Evolutionary conservation across 2,888 invertebrate species (phyloP), one percentile per base, ranked within the genome.

Genomic region (Lymantria dispar): DNA sequence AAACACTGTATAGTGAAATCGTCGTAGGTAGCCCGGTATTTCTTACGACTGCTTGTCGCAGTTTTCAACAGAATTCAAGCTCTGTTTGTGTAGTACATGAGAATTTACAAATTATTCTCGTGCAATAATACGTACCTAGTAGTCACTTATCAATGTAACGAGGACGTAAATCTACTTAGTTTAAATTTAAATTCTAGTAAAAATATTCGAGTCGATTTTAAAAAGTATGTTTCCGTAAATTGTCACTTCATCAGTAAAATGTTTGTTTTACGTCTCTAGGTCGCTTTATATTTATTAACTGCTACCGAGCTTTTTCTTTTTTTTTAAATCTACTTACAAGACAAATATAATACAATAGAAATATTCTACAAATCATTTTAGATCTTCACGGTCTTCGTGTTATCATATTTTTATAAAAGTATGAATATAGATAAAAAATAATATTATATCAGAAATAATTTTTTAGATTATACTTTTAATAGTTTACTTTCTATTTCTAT

Each of bases 101-200:
- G 58, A 55, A 64, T 63, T 61, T 61, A 55, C 75, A 80, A 83
- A 82, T 83, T 82, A 78, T 83, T 81, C 71, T 75, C 74, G 67
- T 65, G 66, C 68, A 57, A 53, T 38, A 38, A 38, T 38, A 38
- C 11, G 38, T 38, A n/a, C 38, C n/a, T 38, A 64, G 60, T 56
- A 60, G 68, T 38, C 38, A 38, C 50, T 10, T 14, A 40, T 12
- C 40, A 8, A 33, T 54, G 48, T 71, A 80, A 80, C 78, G 74
- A 80, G 77, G 59, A 8, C 11, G 42, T 51, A 33, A 43, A 52
- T 45, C 12, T 40, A 42, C 40, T 42, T 42, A 48, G 10, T 33
- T 33, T 33, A 2, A 10, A 7, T 33, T 33, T 33, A 8, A 33
- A 33, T 10, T 33, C 8, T 33, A 33, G 1, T 33, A 10, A 33